A percentile compares a stretch with the other conserved stretches of the same genome.
Evolutionary conservation across 2,113 vertebrate genomes (phyloP).

Genomic region (Varanus komodoensis): DNA sequence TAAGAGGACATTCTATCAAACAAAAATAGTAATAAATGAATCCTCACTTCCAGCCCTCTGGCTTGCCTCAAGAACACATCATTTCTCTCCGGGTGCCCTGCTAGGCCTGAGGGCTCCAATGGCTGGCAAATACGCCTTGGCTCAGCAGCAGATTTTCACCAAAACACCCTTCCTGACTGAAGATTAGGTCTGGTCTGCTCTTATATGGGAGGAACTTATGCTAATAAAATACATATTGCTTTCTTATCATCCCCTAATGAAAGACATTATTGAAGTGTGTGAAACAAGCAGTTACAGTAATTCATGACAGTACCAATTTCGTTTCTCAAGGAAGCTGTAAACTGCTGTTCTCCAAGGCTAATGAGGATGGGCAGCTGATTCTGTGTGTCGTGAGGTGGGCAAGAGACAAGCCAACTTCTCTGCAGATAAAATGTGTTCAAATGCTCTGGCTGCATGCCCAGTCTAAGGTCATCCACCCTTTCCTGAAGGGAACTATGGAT

Average conservation of each 20-base stretch:
- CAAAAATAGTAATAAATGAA: not conserved
- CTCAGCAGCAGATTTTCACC: slow-evolving; percentile 51
- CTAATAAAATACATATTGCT: slow-evolving; percentile 77
- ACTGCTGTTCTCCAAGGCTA: slow-evolving; percentile 63
- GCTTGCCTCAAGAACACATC: not conserved
- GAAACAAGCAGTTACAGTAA: slow-evolving; percentile 74
- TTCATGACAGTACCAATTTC: slow-evolving; percentile 75
- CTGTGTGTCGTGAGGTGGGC: not conserved
- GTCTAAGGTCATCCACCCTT: slow-evolving; percentile 11
- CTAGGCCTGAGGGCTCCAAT: slow-evolving; percentile 1
- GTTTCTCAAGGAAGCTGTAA: slow-evolving; percentile 67
- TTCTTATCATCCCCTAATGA: slow-evolving; percentile 74
- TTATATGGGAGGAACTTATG: slow-evolving; percentile 45
- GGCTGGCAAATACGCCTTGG: slow-evolving; percentile 8
- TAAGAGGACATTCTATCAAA: not conserved
- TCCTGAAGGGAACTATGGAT: slow-evolving; percentile 5
- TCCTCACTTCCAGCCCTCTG: not conserved
- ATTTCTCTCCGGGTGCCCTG: not conserved
- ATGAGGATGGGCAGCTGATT: slow-evolving; percentile 72
- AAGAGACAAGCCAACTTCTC: slow-evolving; percentile 31
- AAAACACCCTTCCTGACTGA: slow-evolving; percentile 51
- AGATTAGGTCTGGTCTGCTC: slow-evolving; percentile 58
- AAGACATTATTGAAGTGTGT: slow-evolving; percentile 72
- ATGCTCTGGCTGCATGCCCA: slow-evolving; percentile 24
- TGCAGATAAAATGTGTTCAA: slow-evolving; percentile 30